Conservation (phyloP, 2,888 invertebrate species). For the Microctonus aethiopoides region DNA sequence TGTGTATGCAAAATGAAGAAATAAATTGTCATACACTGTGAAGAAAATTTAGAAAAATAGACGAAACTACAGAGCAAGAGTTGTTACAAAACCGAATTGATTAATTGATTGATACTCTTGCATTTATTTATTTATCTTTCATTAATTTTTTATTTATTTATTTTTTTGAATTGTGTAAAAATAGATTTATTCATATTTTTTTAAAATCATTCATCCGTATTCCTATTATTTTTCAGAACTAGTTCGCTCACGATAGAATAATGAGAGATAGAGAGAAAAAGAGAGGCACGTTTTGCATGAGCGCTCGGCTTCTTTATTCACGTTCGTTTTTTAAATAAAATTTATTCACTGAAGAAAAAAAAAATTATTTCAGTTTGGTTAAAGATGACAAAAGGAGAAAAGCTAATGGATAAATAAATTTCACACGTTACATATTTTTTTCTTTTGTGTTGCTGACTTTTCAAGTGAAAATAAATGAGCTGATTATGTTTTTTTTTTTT, state of each 20-base stretch:
- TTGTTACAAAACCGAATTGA: slow-evolving; percentile 11
- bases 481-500: too few relatives aligned
- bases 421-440: too few relatives aligned
- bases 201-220: slow-evolving; percentile 1
- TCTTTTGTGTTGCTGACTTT: too few relatives aligned
- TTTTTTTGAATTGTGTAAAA: slow-evolving; percentile 30
- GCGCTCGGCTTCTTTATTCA: not conserved
- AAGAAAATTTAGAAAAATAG: slow-evolving; percentile 38
- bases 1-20: not conserved
- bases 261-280: not conserved
- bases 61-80: slow-evolving; percentile 22
- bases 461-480: too few relatives aligned
- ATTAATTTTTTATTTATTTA: not conserved
- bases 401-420: too few relatives aligned
- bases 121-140: not conserved
- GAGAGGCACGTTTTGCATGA: not conserved
- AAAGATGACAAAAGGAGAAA: too few relatives aligned
- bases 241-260: not conserved
- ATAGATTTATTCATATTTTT: slow-evolving; percentile 27
- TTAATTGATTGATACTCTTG: not conserved
- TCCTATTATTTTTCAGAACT: not conserved
- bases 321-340: not conserved
- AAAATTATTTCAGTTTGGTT: too few relatives aligned
- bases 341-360: too few relatives aligned
- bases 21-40: slow-evolving; percentile 3